Evolutionary conservation across 2,113 vertebrate species (phyloP), one percentile per base, ranked within the genome.

Genomic region (Anolis carolinensis): DNA sequence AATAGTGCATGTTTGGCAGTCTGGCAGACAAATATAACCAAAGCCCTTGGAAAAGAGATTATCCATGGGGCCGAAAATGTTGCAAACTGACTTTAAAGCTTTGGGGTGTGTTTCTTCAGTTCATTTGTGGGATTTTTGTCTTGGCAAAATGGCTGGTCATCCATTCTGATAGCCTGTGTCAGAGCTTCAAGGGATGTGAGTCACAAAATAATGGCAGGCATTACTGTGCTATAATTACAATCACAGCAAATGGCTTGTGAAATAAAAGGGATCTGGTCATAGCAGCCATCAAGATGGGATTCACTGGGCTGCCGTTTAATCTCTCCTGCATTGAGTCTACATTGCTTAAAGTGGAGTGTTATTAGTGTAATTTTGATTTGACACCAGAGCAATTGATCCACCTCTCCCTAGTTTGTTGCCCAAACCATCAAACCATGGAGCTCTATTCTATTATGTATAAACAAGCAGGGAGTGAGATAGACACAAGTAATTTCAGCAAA

Each of bases 171-270:
- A 36, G 79, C 39, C 59, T 86, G 21, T 65, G 39, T 81, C 76
- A 74, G 70, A 44, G 82, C 59, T 88, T 88, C 59, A 88, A 88
- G 77, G 75, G 68, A 80, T 83, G 82, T 67, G 86, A 55, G 55
- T 79, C 18, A 59, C 39, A 74, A 88, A 88, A 76, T 79, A 88
- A 88, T 74, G 78, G 68, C 2, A 39, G 25, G 30, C 59, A 81
- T 86, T 81, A 74, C 59, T 39, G 59, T 75, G 59, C 62, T 84
- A 81, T 81, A 75, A 88, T 84, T 84, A 68, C 13, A 39, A 62
- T 34, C 7, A 68, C 32, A 75, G 77, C 70, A 80, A 88, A 88
- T 80, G 82, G 77, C 20, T 75, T 88, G 82, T 84, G 87, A 88
- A 84, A 88, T 81, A 81, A 84, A 81, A 84, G 70, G 8, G 55